Conservation (phyloP, 2,113 vertebrate genomes). For the Grallaria varia region DNA sequence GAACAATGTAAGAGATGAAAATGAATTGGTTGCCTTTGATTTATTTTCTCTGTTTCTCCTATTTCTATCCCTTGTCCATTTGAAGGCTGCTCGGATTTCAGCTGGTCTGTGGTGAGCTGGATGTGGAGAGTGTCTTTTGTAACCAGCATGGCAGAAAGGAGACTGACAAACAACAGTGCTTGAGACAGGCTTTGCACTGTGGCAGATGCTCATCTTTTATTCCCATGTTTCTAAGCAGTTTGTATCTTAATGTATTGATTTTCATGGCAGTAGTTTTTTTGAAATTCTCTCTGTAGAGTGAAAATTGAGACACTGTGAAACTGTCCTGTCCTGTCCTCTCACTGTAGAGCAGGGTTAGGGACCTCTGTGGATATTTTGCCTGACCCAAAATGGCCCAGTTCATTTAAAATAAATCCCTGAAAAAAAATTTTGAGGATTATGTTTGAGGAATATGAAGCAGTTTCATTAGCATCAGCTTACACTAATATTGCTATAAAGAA, state of each 20-base stretch:
- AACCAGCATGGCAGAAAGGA: not conserved
- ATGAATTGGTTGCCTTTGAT: constrained; percentile 8
- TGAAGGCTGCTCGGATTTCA: constrained; percentile 50
- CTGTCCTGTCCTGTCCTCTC: not conserved
- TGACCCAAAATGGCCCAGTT: not conserved
- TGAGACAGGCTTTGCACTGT: not conserved
- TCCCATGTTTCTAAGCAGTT: not conserved
- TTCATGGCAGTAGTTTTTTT: not conserved
- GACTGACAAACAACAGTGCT: not conserved
- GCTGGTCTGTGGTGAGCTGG: not conserved
- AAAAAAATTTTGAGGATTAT: not conserved
- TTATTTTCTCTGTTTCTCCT: constrained; percentile 37
- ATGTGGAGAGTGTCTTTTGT: not conserved
- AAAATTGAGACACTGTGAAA: not conserved
- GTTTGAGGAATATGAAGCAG: not conserved
- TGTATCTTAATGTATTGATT: not conserved
- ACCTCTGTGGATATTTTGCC: not conserved
- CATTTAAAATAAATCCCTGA: not conserved
- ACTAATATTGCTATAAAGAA: not conserved
- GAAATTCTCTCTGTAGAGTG: not conserved
- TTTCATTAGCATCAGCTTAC: not conserved
- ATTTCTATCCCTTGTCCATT: not conserved
- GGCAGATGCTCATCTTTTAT: not conserved
- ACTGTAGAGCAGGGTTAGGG: not conserved
- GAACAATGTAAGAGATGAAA: not conserved